Conservation (phyloP, 2,888 invertebrate genomes). For the Tenthredo mesomela region DNA sequence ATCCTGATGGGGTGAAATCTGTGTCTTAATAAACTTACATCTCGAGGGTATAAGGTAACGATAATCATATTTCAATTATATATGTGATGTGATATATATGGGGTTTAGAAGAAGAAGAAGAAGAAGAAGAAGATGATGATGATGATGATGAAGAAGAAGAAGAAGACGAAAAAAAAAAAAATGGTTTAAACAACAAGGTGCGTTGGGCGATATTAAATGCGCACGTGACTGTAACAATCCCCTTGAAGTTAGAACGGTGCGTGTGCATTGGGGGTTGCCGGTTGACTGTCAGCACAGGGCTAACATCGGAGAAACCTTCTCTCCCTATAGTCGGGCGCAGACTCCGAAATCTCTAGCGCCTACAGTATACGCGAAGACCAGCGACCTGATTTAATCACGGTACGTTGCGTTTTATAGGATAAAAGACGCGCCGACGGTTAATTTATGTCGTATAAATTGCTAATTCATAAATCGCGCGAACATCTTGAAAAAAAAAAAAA, state of each 20-base stretch:
- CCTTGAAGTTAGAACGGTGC: constrained; percentile 39
- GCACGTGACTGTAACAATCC: constrained; percentile 47
- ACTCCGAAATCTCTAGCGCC: constrained; percentile 42
- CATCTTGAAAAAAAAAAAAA: not conserved
- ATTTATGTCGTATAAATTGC: constrained; percentile 14
- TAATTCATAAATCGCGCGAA: not conserved
- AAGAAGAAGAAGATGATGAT: not conserved
- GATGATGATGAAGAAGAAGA: not conserved
- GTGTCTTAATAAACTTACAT: constrained; percentile 31
- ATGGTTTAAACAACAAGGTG: not conserved
- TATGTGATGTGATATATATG: not conserved
- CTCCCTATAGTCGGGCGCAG: constrained; percentile 24
- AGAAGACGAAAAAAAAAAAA: not conserved
- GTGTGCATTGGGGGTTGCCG: constrained; percentile 47
- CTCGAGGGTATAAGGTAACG: constrained; percentile 23
- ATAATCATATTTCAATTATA: constrained; percentile 8
- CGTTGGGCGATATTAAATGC: not conserved
- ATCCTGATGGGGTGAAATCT: not conserved
- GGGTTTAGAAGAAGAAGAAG: not conserved
- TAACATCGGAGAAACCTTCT: constrained; percentile 33
- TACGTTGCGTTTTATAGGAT: constrained; percentile 13
- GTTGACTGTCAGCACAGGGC: constrained; percentile 40
- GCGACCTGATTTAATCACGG: constrained; percentile 47
- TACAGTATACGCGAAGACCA: constrained; percentile 43
- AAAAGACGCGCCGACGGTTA: constrained; percentile 16